Base-by-base conservation (phyloP, 2,888 invertebrate species). In the Orthosia gothica region DNA sequence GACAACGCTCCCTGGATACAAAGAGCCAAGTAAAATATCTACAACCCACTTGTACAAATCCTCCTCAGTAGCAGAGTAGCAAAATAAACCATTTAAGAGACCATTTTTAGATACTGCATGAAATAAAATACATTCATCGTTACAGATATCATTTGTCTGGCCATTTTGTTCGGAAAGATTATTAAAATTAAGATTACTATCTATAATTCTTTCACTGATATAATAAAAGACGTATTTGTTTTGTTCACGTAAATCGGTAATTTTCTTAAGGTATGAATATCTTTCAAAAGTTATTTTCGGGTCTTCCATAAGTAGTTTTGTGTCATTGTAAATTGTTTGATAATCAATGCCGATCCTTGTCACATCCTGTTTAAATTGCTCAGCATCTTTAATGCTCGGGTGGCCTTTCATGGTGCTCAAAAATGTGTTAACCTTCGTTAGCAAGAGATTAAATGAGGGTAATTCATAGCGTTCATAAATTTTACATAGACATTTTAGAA, bases 41-140 rank as follows among this genome's bases (percentile, higher is more conserved):
- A 81, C 79, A n/a, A 94, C 62, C 94, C 94, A 94, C 74, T 91
- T 93, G n/a, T 75, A 86, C 54, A 91, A 93, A 62, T 88, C 83
- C 40, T 88, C 81, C 82, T 81, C 82, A 23, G 84, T 82, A 13
- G 87, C 78, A 66, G 88, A 75, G 70, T 87, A 89, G 65, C 86
- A 86, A 74, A 90, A 92, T 74, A 94, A 80, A 54, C 90, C 90
- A 82, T 85, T 84, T 52, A 85, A 73, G 9, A 90, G 87, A 54
- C 91, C 90, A 15, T 69, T 50, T 54, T 75, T 88, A 47, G 92
- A 88, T 55, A 92, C 74, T 20, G 91, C 87, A 86, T 91, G 90
- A 68, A 91, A 90, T 59, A 91, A 88, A 26, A 86, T 71, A 65
- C 84, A 87, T 63, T 82, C 77, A 18, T 2, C 45, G 5, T 11